These are phyloP conservation scores for Loriculus beryllinus DNA, from an alignment of 2,797 vertebrate species.

Conservation along the genomic window DNA sequence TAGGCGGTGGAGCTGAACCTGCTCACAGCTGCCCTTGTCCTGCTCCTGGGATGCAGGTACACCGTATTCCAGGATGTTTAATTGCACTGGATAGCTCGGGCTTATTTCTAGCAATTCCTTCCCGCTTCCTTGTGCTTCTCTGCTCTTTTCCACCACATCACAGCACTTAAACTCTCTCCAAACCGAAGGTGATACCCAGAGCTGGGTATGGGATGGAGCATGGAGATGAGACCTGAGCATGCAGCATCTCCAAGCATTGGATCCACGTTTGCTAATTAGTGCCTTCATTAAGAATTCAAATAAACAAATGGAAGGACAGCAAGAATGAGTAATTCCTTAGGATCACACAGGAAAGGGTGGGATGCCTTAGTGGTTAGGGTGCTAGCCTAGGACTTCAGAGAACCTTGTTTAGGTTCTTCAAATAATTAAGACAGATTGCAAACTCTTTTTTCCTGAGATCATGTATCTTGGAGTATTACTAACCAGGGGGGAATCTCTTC, in stretches of 20 bases:
- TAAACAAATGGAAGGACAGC: constrained; percentile 36
- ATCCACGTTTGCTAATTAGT: constrained; percentile 26
- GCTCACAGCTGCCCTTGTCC: background rate
- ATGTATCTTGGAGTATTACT: background rate
- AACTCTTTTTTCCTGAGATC: background rate
- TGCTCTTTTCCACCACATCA: background rate
- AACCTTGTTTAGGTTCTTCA: background rate
- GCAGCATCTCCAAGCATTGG: background rate
- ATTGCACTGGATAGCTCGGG: background rate
- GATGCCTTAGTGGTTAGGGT: constrained; percentile 9
- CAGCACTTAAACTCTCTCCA: background rate
- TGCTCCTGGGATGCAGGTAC: accelerated
- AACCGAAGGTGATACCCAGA: background rate
- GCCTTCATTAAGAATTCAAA: constrained; percentile 37
- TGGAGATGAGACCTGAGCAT: background rate
- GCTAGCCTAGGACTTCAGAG: constrained; percentile 39
- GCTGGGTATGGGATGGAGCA: background rate
- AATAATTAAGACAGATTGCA: constrained; percentile 16
- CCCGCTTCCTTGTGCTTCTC: background rate
- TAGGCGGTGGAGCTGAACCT: background rate
- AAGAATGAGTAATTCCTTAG: constrained; percentile 28
- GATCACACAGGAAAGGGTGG: constrained; percentile 54
- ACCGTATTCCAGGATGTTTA: accelerated
- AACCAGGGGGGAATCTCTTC: background rate
- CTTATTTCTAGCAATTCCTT: background rate